Evolutionary conservation across 2,113 vertebrate species (phyloP).

Genomic region (Cyanoliseus patagonus): DNA sequence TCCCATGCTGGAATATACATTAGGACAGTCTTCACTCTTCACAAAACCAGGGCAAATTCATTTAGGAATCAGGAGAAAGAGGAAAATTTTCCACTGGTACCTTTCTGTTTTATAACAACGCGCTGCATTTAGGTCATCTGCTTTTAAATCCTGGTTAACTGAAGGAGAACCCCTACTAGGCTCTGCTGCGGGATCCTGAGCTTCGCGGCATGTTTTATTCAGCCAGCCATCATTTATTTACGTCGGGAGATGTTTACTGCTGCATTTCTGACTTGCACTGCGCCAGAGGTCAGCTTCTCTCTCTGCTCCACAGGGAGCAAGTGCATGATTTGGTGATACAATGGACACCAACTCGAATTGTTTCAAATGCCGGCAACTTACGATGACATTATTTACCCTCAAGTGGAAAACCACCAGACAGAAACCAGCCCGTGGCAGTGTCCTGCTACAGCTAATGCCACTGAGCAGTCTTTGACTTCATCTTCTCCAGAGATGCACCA

Average conservation of each 20-base stretch:
- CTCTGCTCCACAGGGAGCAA: background rate
- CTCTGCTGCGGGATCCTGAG: background rate
- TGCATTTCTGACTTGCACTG: background rate
- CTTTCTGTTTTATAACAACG: background rate
- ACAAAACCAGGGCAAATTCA: background rate
- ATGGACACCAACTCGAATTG: background rate
- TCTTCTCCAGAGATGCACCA: background rate
- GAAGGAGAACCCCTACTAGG: background rate
- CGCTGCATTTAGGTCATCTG: background rate
- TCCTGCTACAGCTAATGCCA: background rate
- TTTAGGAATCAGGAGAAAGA: background rate
- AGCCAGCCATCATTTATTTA: conserved; percentile 46
- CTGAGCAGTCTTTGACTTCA: background rate
- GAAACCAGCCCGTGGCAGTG: background rate
- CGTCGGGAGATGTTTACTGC: background rate
- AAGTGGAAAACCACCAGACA: background rate
- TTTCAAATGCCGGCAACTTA: background rate
- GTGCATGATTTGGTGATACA: background rate
- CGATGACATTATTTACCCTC: background rate
- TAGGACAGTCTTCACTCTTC: background rate
- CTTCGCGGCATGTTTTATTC: conserved; percentile 45
- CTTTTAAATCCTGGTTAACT: background rate
- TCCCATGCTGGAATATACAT: background rate
- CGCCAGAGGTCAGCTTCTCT: background rate
- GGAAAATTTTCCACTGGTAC: background rate